These are phyloP conservation scores for Zoroaster sp. DNA, from an alignment of 53 echinoderm and acorn worm species.

Conservation along the genomic window DNA sequence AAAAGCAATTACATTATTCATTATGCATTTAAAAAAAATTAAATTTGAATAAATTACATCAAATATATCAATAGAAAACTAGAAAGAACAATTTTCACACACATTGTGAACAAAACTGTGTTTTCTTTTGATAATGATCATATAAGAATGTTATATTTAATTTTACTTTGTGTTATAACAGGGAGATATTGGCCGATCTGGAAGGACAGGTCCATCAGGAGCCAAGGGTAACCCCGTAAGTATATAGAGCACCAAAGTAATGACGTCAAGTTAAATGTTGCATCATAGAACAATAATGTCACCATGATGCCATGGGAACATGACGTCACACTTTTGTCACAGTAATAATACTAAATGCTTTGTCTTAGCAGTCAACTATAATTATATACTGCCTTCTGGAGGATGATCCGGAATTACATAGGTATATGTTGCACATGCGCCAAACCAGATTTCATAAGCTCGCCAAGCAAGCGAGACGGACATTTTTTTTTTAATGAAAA, in stretches of 20 bases:
- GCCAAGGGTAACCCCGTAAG: constrained; percentile 26
- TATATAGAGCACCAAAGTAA: too few species aligned
- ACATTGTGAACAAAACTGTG: too few species aligned
- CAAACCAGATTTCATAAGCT: too few species aligned
- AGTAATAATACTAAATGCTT: not conserved
- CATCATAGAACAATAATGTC: not conserved
- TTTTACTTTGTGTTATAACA: not conserved
- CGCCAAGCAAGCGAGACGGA: too few species aligned
- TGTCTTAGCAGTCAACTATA: not conserved
- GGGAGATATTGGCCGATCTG: constrained; percentile 42
- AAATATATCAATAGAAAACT: too few species aligned
- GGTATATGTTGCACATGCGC: too few species aligned
- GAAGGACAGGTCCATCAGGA: constrained; percentile 27
- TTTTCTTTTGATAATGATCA: not conserved
- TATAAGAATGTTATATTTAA: not conserved
- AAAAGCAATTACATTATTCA: too few species aligned
- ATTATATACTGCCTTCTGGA: not conserved
- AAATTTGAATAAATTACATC: too few species aligned
- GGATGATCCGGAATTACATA: not conserved
- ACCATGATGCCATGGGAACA: not conserved
- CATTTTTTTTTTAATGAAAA: too few species aligned
- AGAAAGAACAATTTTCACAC: too few species aligned
- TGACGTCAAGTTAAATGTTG: too few species aligned
- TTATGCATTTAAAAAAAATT: too few species aligned
- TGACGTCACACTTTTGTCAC: not conserved